Base-by-base conservation (phyloP, 2,888 invertebrate genomes). In the Cephus rjabovi region DNA sequence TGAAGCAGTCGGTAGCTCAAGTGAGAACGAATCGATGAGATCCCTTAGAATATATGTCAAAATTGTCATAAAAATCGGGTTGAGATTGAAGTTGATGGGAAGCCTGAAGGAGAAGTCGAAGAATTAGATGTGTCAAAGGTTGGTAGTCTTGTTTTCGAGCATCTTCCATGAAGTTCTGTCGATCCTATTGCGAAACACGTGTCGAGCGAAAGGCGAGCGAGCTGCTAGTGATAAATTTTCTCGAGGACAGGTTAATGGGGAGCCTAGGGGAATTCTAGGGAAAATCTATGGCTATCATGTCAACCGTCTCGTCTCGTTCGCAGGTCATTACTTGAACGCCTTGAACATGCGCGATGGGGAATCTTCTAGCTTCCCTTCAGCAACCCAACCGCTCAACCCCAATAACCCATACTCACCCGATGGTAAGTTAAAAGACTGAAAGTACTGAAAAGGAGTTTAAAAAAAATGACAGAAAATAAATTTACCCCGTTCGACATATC, bases 371-470 rank as follows among this genome's bases (percentile, higher is more conserved):
- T 96, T 96, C 89, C 94, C 95, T 75, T 94, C 95, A 74, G 96
- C 96, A 75, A 96, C 96, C 87, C 97, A 97, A 91, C 97, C 97
- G 30, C 93, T 97, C 75, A 97, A 97, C 92, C 97, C 97, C 40
- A 97, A 97, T 92, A 94, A 97, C 91, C 97, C 97, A 81, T 97
- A 96, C 92, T 97, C 97, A 76, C 97, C 97, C 81, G 97, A 97
- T 92, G 97, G 97, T 97, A 94, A 94, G 94, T 92, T 81, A 75
- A 56, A 23, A 56, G 56, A 56, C 23, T 56, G 23, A 56, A 23
- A 56, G 23, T 56, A 56, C 15, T 56, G 56, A 23, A 56, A 56
- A 37, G 12, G 35, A 35, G 3, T 35, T 33, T 33, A 0, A 56
- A 56, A 56, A 15, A 4, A 56, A 6, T 23, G 9, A 56, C 56